Percentiles rank a stretch among this genome's conserved stretches.
phyloP scores from a whole-genome alignment of 2,113 vertebrate species.

The Zootoca vivipara region DNA sequence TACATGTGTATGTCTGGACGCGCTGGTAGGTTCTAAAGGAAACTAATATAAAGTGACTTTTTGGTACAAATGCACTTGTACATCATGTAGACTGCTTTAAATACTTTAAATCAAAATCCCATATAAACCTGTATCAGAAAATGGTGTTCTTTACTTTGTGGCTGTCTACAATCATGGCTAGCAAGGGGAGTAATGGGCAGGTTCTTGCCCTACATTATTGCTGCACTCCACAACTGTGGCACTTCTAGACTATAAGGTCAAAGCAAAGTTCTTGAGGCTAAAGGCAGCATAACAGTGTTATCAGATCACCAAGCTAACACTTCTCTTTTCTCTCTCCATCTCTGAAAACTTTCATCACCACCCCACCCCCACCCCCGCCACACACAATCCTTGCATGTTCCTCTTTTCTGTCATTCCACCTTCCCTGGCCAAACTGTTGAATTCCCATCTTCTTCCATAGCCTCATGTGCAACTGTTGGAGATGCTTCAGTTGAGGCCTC shows the following conservation, averaged over 20 bases:
- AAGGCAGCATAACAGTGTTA: background rate
- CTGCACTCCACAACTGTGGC: background rate
- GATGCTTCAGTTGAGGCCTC: background rate
- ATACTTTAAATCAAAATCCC: conserved; percentile 71
- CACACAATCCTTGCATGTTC: background rate
- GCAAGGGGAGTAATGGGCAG: background rate
- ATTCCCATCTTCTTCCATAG: background rate
- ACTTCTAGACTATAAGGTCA: background rate
- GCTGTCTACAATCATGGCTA: background rate
- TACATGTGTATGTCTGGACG: conserved; percentile 22
- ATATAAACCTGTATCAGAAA: conserved; percentile 70
- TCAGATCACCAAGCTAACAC: background rate
- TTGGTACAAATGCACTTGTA: conserved; percentile 64
- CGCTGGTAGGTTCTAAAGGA: conserved; percentile 48
- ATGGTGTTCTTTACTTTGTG: conserved; percentile 40
- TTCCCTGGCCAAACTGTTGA: background rate
- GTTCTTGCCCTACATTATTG: background rate
- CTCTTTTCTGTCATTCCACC: background rate
- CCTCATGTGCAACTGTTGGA: background rate
- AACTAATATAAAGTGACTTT: conserved; percentile 18
- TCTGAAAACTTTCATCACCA: background rate
- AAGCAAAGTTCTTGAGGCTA: background rate
- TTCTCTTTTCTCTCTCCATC: background rate
- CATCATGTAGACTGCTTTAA: conserved; percentile 76
- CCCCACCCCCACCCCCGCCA: no score